Evolutionary conservation across 2,113 vertebrate species (phyloP).

Genomic region (Genyomyrus donnyi): DNA sequence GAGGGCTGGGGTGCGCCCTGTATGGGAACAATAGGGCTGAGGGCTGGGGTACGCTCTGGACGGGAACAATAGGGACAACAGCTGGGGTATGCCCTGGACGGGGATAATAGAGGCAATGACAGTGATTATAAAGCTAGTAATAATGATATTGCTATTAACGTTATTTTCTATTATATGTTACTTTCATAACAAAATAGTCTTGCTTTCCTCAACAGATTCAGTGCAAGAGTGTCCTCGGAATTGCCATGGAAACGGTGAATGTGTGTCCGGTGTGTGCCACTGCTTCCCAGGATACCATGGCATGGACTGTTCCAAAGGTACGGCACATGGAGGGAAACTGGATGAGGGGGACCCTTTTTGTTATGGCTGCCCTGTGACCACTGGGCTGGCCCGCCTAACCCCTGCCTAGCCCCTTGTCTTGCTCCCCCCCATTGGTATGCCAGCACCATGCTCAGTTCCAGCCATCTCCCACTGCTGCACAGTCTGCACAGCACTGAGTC

Average conservation of each 20-base stretch:
- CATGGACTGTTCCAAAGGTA: slow-evolving; percentile 98
- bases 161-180: not conserved
- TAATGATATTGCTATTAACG: not conserved
- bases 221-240: slow-evolving; percentile 96
- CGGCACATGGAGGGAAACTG: not conserved
- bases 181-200: not conserved
- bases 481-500: not conserved
- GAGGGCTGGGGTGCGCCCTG: too few relatives aligned
- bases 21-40: too few relatives aligned
- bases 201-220: slow-evolving; percentile 68
- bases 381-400: not conserved
- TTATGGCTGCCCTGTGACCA: not conserved
- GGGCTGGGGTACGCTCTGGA: too few relatives aligned
- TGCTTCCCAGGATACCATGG: slow-evolving; percentile 97
- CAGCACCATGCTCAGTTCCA: not conserved
- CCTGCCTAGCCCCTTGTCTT: not conserved
- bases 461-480: not conserved
- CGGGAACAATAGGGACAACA: too few relatives aligned
- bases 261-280: slow-evolving; percentile 91
- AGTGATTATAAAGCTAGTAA: not conserved
- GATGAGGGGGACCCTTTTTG: not conserved
- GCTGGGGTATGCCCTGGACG: too few relatives aligned
- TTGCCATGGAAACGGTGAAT: slow-evolving; percentile 96
- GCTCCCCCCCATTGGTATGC: too few relatives aligned
- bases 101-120: not conserved